Conservation (phyloP, 2,113 vertebrate genomes). For the Leucopsar rothschildi region DNA sequence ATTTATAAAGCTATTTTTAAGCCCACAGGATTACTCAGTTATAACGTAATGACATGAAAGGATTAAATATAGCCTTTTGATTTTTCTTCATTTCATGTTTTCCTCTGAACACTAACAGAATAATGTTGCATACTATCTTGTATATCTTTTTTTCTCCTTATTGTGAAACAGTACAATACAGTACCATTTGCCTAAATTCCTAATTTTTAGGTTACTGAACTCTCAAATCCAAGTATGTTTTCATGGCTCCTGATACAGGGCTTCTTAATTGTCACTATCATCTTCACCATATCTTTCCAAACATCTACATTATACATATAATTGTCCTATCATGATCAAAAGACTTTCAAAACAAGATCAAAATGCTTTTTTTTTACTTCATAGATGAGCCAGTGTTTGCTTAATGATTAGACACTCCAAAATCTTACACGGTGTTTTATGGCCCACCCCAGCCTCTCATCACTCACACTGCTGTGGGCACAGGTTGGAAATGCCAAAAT, state of each 20-base stretch:
- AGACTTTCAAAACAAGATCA: not conserved
- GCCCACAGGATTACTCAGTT: not conserved
- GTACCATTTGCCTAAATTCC: not conserved
- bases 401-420: not conserved
- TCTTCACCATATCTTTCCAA: not conserved
- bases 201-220: not conserved
- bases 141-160: not conserved
- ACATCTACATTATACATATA: not conserved
- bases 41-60: not conserved
- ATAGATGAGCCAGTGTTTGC: not conserved
- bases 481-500: not conserved
- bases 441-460: not conserved
- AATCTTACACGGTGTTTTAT: accelerated
- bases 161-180: not conserved
- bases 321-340: not conserved
- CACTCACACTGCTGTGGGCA: not conserved
- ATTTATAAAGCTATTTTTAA: not conserved
- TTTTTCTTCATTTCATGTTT: not conserved
- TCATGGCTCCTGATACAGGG: not conserved
- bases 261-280: not conserved
- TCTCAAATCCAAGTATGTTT: not conserved
- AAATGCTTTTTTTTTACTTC: not conserved
- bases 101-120: not conserved
- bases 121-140: not conserved
- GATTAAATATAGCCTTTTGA: not conserved